A percentile compares a stretch with the other conserved stretches of the same genome.
Conservation (phyloP, 2,113 vertebrate species). For the Chauna torquata region DNA sequence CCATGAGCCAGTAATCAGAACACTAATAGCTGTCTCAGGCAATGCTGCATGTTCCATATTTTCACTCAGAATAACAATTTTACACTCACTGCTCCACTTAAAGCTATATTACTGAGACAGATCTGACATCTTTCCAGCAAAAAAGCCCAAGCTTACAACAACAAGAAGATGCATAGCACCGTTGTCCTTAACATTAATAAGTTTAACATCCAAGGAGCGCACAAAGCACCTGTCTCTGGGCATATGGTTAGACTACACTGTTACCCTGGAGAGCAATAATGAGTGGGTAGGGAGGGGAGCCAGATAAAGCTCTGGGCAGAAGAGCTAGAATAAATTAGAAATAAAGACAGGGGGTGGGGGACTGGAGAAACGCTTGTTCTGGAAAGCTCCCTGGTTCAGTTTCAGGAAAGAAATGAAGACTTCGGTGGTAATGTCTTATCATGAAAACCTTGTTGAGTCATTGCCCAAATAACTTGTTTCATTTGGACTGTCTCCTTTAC, state of each 20-base stretch:
- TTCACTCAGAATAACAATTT: conserved; percentile 40
- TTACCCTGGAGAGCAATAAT: neutral
- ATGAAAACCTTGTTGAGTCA: neutral
- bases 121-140: neutral
- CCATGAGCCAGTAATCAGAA: conserved; percentile 2
- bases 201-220: neutral
- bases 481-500: neutral
- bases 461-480: neutral
- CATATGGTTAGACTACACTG: neutral
- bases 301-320: neutral
- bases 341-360: accelerated
- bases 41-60: neutral
- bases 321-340: neutral
- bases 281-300: neutral
- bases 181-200: neutral
- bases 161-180: neutral
- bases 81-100: neutral
- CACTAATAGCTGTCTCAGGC: neutral
- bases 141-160: neutral
- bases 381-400: neutral
- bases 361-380: neutral
- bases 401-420: neutral
- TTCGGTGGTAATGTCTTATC: neutral
- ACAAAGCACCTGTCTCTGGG: neutral
- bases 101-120: neutral